Conservation (phyloP, 2,113 vertebrate species). For the Phylloscopus whistleri region DNA sequence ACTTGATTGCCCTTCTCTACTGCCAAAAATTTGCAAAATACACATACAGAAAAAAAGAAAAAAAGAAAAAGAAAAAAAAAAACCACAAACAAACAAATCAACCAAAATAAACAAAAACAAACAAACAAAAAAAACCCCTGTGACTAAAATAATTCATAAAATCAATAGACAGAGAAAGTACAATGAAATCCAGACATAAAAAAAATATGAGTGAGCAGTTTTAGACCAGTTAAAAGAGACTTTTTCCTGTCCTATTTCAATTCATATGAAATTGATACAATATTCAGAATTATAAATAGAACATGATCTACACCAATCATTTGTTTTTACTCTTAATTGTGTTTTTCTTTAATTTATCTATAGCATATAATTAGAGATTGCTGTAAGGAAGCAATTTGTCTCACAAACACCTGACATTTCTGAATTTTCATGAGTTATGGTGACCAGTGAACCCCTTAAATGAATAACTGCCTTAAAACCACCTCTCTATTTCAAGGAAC, state of each 20-base stretch:
- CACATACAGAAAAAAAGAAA: too few species aligned
- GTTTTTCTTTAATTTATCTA: not conserved
- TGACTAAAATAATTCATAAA: not conserved
- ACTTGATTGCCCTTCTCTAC: not conserved
- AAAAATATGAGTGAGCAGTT: not conserved
- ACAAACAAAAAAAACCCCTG: too few species aligned
- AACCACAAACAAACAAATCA: too few species aligned
- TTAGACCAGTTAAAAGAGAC: not conserved
- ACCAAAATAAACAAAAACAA: too few species aligned
- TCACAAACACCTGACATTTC: slow-evolving; percentile 22
- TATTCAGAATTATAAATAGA: not conserved
- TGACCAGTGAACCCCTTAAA: not conserved
- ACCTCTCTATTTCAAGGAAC: not conserved
- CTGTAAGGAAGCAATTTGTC: not conserved
- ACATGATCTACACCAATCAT: not conserved
- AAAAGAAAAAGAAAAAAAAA: too few species aligned
- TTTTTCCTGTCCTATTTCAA: not conserved
- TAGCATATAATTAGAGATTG: slow-evolving; percentile 7
- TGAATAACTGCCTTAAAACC: slow-evolving; percentile 18
- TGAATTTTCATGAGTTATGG: not conserved
- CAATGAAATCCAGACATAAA: not conserved
- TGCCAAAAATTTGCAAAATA: not conserved
- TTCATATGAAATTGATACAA: not conserved
- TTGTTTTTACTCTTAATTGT: not conserved
- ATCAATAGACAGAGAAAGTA: not conserved